These are phyloP conservation scores for Suncus etruscus DNA, from an alignment of 2,113 vertebrate genomes.

Conservation along the genomic window DNA sequence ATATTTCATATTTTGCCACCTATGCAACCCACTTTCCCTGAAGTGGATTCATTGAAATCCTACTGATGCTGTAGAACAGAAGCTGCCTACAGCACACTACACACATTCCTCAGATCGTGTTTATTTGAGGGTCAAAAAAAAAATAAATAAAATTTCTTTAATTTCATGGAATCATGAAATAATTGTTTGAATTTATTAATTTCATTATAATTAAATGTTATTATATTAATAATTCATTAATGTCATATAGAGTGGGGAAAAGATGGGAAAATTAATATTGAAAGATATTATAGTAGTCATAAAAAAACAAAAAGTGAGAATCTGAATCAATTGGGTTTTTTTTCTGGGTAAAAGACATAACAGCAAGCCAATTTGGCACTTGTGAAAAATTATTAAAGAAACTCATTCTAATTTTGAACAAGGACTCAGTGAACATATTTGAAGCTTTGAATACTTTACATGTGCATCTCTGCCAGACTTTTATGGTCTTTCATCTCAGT, in stretches of 20 bases:
- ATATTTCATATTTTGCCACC: no score
- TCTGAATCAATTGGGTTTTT: not conserved
- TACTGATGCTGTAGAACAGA: no score
- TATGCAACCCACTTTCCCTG: no score
- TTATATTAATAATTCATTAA: no score
- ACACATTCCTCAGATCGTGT: not conserved
- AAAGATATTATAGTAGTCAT: not conserved
- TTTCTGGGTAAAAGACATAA: conserved; percentile 20
- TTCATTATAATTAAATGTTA: not conserved
- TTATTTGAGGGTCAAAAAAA: conserved; percentile 43
- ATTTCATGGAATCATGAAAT: not conserved
- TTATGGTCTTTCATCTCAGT: conserved; percentile 63
- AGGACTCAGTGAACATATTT: conserved; percentile 27
- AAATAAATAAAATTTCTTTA: not conserved
- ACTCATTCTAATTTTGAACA: conserved; percentile 52
- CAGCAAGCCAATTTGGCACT: conserved; percentile 32
- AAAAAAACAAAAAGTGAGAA: conserved; percentile 13
- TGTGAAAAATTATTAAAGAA: conserved; percentile 40
- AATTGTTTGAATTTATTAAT: conserved; percentile 21
- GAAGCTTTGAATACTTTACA: conserved; percentile 39
- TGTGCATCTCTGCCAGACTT: conserved; percentile 59
- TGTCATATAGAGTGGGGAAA: not conserved
- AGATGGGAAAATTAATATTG: not conserved
- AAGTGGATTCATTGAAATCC: no score
- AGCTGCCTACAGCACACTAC: no score